Percentiles rank a stretch among this genome's conserved stretches.
These are phyloP conservation scores for Isaurus tuberculatus DNA, from an alignment of 92 coral and sea anemone species.

Conservation along the genomic window DNA sequence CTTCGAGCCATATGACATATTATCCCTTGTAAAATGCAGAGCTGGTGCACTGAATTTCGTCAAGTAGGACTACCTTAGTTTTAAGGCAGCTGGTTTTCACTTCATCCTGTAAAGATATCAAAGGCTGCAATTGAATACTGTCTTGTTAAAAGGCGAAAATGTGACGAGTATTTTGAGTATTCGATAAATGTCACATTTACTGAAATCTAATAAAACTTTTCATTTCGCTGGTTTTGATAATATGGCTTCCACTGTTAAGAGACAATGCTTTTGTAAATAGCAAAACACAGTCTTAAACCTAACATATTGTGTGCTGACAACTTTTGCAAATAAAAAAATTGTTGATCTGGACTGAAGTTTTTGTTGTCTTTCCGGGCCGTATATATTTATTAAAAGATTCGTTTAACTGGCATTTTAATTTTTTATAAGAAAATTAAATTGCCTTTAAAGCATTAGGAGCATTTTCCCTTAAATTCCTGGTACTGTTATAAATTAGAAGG, in stretches of 20 bases:
- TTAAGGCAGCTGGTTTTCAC: conserved; percentile 8
- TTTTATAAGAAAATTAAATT: neutral
- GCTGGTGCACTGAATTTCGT: neutral
- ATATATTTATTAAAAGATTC: too few relatives aligned
- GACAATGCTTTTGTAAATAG: too few relatives aligned
- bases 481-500: conserved; percentile 2
- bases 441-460: neutral
- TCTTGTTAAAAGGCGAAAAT: neutral
- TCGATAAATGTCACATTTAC: neutral
- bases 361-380: too few relatives aligned
- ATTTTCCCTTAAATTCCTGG: neutral
- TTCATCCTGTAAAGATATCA: neutral
- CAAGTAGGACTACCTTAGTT: neutral
- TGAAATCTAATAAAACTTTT: neutral
- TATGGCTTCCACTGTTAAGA: too few relatives aligned
- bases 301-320: too few relatives aligned
- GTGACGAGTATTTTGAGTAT: neutral
- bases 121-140: conserved; percentile 6
- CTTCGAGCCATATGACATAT: conserved; percentile 4
- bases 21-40: conserved; percentile 1
- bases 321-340: too few relatives aligned
- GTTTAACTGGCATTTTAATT: conserved; percentile 5
- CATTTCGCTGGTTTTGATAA: too few relatives aligned
- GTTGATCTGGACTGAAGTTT: too few relatives aligned
- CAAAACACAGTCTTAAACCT: too few relatives aligned